Conservation (phyloP, 2,888 invertebrate genomes). For the Acanthosoma haemorrhoidale region DNA sequence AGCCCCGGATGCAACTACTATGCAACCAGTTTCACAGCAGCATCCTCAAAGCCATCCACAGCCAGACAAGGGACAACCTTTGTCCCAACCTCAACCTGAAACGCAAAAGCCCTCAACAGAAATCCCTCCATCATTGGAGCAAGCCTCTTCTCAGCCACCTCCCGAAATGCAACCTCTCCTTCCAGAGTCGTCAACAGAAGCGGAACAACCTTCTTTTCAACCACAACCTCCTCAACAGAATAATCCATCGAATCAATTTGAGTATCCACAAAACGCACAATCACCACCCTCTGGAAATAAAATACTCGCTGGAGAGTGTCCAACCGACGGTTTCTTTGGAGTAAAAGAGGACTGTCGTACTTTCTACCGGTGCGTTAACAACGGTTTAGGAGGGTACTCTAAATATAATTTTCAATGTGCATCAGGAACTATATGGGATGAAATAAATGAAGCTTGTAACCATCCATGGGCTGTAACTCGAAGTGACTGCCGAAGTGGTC, state of each 20-base stretch:
- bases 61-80: constrained; percentile 18
- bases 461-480: constrained; percentile 56
- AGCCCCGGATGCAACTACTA: constrained; percentile 24
- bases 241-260: background rate
- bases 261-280: background rate
- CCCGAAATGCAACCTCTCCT: background rate
- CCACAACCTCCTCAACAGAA: constrained; percentile 24
- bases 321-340: constrained; percentile 42
- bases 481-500: constrained; percentile 36
- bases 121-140: constrained; percentile 25
- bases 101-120: constrained; percentile 27
- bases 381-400: constrained; percentile 44
- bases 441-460: constrained; percentile 58
- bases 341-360: constrained; percentile 45
- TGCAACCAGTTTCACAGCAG: constrained; percentile 32
- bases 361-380: constrained; percentile 47
- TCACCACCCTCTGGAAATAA: constrained; percentile 28
- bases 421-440: constrained; percentile 56
- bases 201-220: background rate
- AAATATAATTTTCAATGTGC: constrained; percentile 54
- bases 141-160: background rate
- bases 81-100: constrained; percentile 6
- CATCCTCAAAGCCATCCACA: constrained; percentile 31
- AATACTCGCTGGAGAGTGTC: constrained; percentile 35
- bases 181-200: background rate